Conservation (phyloP, 1,140 invertebrate genomes). For the Hypothenemus hampei region DNA sequence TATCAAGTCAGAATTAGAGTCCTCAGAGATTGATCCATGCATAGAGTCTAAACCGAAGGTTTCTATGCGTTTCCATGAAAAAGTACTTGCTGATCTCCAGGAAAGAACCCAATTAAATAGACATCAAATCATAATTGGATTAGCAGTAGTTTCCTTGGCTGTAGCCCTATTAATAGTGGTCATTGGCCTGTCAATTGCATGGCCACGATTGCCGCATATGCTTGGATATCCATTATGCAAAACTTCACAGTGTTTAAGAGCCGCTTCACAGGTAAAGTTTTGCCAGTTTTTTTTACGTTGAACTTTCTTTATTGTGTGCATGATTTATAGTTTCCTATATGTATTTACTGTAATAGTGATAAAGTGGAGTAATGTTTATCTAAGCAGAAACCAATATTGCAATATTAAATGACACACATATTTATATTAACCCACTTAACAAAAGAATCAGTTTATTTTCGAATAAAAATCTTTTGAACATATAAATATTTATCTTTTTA, state of each 20-base stretch:
- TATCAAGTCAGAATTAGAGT: neutral
- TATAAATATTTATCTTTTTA: constrained; percentile 5
- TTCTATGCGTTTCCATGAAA: constrained; percentile 13
- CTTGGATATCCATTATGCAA: constrained; percentile 38
- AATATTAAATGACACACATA: too few species aligned
- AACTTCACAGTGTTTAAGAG: constrained; percentile 38
- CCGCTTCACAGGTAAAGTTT: constrained; percentile 43
- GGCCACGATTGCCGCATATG: constrained; percentile 40
- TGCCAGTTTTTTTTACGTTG: too few species aligned
- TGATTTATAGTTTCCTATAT: too few species aligned
- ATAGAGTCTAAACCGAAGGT: constrained; percentile 11
- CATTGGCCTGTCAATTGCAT: constrained; percentile 39
- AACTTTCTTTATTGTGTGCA: too few species aligned
- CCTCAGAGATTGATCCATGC: constrained; percentile 33
- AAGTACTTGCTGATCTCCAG: constrained; percentile 30
- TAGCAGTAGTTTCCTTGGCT: constrained; percentile 36
- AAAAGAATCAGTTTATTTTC: too few species aligned
- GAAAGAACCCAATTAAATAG: constrained; percentile 38
- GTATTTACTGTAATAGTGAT: too few species aligned
- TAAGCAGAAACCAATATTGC: too few species aligned
- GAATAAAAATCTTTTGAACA: too few species aligned
- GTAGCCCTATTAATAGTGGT: constrained; percentile 40
- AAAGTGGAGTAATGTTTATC: too few species aligned
- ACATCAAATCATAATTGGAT: constrained; percentile 34
- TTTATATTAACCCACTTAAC: too few species aligned